Percentiles rank a stretch among this genome's conserved stretches.
These are phyloP conservation scores for Clistopyga incitator DNA, from an alignment of 2,888 invertebrate species.

Conservation along the genomic window DNA sequence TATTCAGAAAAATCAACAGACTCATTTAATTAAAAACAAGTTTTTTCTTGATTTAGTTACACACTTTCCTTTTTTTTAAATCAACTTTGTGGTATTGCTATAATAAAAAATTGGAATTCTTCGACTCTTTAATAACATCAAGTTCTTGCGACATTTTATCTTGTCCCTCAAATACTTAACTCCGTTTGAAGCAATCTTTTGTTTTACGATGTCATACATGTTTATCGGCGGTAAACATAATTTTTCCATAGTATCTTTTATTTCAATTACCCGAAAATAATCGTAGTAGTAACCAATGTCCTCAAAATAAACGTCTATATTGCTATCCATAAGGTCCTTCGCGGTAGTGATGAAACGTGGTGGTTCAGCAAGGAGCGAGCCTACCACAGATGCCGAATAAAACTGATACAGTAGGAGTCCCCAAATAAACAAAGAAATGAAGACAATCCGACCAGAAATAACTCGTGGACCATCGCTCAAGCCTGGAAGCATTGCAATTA, in stretches of 20 bases:
- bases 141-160: too few species aligned
- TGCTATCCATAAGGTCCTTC: slow-evolving; percentile 77
- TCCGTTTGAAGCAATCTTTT: too few species aligned
- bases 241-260: neutral
- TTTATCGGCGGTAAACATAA: neutral
- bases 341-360: slow-evolving; percentile 79
- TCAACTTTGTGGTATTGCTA: too few species aligned
- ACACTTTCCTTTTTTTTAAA: too few species aligned
- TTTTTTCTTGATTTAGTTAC: too few species aligned
- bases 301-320: slow-evolving; percentile 77
- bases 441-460: slow-evolving; percentile 82
- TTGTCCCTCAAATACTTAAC: too few species aligned
- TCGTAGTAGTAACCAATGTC: slow-evolving; percentile 78
- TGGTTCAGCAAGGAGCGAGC: slow-evolving; percentile 78
- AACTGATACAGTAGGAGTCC: slow-evolving; percentile 80
- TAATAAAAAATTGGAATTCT: too few species aligned
- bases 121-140: too few species aligned
- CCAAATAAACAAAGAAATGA: slow-evolving; percentile 78
- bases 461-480: slow-evolving; percentile 82
- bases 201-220: neutral
- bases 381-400: slow-evolving; percentile 82
- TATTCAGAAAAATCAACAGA: too few species aligned
- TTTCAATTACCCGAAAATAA: slow-evolving; percentile 74
- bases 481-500: slow-evolving; percentile 81
- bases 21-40: too few species aligned